A percentile compares a stretch with the other conserved stretches of the same genome.
Conservation (phyloP, 2,113 vertebrate genomes). For the Tricholaema leucomelas region DNA sequence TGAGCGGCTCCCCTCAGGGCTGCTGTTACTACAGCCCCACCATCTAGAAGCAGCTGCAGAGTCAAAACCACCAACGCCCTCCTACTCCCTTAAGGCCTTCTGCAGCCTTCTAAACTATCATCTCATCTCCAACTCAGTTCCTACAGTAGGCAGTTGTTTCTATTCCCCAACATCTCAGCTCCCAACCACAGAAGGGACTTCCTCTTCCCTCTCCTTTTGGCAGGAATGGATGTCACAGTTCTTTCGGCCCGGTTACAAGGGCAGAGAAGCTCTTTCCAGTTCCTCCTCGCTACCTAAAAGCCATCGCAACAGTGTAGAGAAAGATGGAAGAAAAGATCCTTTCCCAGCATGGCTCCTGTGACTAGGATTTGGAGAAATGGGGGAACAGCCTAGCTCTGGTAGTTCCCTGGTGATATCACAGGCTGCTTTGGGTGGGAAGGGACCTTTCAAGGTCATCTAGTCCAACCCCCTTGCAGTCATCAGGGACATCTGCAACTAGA, state of each 20-base stretch:
- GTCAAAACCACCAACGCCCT: background rate
- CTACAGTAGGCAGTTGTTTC: background rate
- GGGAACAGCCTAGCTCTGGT: background rate
- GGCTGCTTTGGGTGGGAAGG: background rate
- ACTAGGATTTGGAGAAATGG: accelerated
- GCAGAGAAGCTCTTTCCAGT: background rate
- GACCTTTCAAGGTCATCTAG: background rate
- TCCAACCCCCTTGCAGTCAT: background rate
- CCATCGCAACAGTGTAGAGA: accelerated
- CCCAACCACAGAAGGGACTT: too few relatives aligned
- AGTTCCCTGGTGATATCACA: background rate
- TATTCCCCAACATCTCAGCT: accelerated
- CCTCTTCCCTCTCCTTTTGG: background rate
- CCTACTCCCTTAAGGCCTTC: background rate
- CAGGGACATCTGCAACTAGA: too few relatives aligned
- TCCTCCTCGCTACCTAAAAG: background rate
- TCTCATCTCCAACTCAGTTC: background rate
- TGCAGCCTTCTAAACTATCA: background rate
- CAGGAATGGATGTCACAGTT: accelerated
- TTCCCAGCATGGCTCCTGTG: accelerated
- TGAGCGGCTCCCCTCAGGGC: background rate
- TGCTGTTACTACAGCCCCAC: background rate
- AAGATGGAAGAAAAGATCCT: accelerated
- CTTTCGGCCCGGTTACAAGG: background rate
- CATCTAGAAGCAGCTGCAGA: background rate